These are phyloP conservation scores for Hepsetus odoe DNA, from an alignment of 2,113 vertebrate species.

Conservation along the genomic window DNA sequence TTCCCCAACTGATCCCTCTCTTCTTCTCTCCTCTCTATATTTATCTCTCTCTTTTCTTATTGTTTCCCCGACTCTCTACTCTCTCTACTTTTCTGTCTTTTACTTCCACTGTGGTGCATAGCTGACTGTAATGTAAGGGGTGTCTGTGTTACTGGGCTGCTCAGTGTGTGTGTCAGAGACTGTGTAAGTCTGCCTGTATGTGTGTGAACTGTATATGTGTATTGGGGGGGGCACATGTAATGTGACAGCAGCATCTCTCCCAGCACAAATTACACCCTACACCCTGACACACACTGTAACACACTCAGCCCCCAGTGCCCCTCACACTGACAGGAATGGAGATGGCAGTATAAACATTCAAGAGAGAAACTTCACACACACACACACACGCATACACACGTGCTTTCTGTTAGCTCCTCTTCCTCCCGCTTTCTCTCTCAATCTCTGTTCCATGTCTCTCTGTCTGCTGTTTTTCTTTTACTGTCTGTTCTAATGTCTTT, in stretches of 20 bases:
- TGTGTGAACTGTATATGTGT: not conserved
- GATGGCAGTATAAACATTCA: not conserved
- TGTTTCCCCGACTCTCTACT: not conserved
- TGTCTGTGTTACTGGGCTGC: not conserved
- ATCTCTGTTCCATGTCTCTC: not conserved
- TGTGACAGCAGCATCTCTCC: conserved; percentile 22
- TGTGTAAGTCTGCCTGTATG: not conserved
- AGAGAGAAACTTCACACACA: not conserved
- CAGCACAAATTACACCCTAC: conserved; percentile 2
- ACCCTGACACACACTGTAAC: conserved; percentile 5
- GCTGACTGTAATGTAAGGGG: not conserved
- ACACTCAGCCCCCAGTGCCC: not conserved
- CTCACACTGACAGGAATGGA: not conserved
- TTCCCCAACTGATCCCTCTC: conserved; percentile 1
- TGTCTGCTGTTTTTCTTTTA: not conserved
- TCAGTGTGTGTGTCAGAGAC: conserved; percentile 27
- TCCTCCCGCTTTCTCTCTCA: not conserved
- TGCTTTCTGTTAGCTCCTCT: not conserved
- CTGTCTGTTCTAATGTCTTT: not conserved
- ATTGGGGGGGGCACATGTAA: conserved; percentile 21
- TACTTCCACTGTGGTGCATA: not conserved
- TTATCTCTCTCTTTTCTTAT: not conserved
- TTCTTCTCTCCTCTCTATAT: not conserved
- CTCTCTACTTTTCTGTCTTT: not conserved
- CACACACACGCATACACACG: not conserved